A percentile compares a stretch with the other conserved stretches of the same genome.
These are phyloP conservation scores for Crotalus helleri DNA, from an alignment of 2,113 vertebrate species.

Conservation along the genomic window DNA sequence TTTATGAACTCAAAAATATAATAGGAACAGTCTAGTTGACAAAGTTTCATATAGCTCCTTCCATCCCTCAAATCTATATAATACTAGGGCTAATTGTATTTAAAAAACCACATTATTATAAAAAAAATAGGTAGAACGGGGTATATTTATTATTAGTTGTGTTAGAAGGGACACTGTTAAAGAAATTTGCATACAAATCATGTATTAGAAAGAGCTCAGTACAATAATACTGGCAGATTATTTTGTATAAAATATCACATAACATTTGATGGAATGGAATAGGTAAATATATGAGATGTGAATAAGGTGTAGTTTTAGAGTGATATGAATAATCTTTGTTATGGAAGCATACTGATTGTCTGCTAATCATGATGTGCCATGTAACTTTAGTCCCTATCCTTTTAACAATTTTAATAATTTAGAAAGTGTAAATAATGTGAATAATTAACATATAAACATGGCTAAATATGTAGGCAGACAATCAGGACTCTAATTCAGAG, in stretches of 20 bases:
- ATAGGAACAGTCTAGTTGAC: not conserved
- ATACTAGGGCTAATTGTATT: not conserved
- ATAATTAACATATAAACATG: not conserved
- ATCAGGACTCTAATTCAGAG: not conserved
- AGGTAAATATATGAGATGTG: not conserved
- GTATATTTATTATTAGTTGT: not conserved
- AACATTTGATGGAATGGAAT: not conserved
- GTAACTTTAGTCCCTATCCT: not conserved
- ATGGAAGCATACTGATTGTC: not conserved
- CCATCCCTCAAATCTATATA: not conserved
- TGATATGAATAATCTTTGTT: not conserved
- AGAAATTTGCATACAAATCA: not conserved
- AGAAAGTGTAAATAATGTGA: not conserved
- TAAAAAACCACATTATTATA: not conserved
- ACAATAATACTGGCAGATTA: not conserved
- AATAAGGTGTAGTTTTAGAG: not conserved
- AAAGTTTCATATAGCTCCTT: not conserved
- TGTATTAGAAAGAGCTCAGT: not conserved
- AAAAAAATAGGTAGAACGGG: not conserved
- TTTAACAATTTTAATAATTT: not conserved
- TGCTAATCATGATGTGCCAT: not conserved
- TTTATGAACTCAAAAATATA: not conserved
- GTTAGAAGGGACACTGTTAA: not conserved
- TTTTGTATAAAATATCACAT: not conserved
- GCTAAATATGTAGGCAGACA: not conserved